Percentiles rank a stretch among this genome's conserved stretches.
Conservation (phyloP, 2,888 invertebrate species). For the Pinctada fucata region DNA sequence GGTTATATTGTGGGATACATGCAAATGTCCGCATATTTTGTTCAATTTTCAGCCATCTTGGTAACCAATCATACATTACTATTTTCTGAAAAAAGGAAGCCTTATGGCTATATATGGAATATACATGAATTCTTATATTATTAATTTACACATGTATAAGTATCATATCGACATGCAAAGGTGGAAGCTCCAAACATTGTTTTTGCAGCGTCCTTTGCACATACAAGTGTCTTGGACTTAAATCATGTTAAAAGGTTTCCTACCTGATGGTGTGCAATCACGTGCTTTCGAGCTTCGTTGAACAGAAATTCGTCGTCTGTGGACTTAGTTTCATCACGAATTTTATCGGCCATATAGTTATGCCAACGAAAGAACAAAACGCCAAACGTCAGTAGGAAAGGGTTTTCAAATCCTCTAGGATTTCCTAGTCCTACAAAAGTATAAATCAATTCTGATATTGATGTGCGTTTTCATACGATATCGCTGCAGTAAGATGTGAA, state of each 20-base stretch:
- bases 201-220: too few species aligned
- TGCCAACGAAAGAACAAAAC: conserved; percentile 97
- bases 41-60: conserved; percentile 84
- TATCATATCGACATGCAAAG: too few species aligned
- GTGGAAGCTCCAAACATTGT: too few species aligned
- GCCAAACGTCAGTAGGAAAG: conserved; percentile 94
- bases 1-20: too few species aligned
- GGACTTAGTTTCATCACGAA: conserved; percentile 84
- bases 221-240: too few species aligned
- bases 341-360: conserved; percentile 86
- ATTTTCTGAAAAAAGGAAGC: conserved; percentile 84
- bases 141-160: too few species aligned
- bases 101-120: too few species aligned
- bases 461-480: too few species aligned
- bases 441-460: neutral
- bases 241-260: neutral
- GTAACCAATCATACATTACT: conserved; percentile 95
- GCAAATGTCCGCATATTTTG: neutral
- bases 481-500: too few species aligned
- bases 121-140: too few species aligned
- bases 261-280: conserved; percentile 92
- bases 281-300: conserved; percentile 90
- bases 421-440: conserved; percentile 91
- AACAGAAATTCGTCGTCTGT: conserved; percentile 98
- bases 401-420: conserved; percentile 97